These are phyloP conservation scores for Coelopa frigida DNA, from an alignment of 1,140 invertebrate genomes.

Conservation along the genomic window DNA sequence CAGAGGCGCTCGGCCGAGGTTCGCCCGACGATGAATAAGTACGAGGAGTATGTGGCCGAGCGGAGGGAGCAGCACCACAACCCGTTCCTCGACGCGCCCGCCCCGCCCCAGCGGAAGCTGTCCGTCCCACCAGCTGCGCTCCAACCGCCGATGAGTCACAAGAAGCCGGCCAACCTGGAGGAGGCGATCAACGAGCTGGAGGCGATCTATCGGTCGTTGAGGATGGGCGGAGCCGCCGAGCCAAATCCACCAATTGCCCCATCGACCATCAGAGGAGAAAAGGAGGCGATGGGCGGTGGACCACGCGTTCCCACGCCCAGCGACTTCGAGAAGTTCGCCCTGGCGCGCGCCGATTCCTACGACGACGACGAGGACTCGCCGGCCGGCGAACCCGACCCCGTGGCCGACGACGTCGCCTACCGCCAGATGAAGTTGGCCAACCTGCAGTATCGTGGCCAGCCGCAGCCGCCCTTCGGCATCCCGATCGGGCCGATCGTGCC, in stretches of 20 bases:
- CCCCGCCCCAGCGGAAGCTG: constrained; percentile 14
- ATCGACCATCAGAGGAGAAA: constrained; percentile 43
- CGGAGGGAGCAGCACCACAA: constrained; percentile 29
- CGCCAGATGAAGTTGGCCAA: constrained; percentile 71
- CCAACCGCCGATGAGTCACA: constrained; percentile 16
- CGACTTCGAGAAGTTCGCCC: constrained; percentile 38
- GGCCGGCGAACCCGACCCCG: constrained; percentile 68
- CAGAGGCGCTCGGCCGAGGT: constrained; percentile 27
- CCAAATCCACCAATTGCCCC: too few relatives aligned
- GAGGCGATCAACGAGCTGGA: constrained; percentile 82
- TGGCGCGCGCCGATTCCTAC: constrained; percentile 36
- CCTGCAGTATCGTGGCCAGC: constrained; percentile 64
- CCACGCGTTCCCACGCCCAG: constrained; percentile 45
- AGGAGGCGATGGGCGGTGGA: constrained; percentile 60
- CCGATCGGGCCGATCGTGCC: constrained; percentile 71
- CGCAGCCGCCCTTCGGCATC: constrained; percentile 84
- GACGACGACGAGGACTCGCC: constrained; percentile 47
- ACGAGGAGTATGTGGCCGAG: constrained; percentile 37
- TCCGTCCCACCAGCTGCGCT: constrained; percentile 26
- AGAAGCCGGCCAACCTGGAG: constrained; percentile 69
- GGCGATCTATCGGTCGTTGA: constrained; percentile 78
- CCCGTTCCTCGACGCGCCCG: constrained; percentile 7
- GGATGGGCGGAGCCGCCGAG: too few relatives aligned
- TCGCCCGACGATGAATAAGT: constrained; percentile 24
- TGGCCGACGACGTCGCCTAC: constrained; percentile 75